Conservation (phyloP, 2,113 vertebrate genomes). For the Otocyon megalotis region DNA sequence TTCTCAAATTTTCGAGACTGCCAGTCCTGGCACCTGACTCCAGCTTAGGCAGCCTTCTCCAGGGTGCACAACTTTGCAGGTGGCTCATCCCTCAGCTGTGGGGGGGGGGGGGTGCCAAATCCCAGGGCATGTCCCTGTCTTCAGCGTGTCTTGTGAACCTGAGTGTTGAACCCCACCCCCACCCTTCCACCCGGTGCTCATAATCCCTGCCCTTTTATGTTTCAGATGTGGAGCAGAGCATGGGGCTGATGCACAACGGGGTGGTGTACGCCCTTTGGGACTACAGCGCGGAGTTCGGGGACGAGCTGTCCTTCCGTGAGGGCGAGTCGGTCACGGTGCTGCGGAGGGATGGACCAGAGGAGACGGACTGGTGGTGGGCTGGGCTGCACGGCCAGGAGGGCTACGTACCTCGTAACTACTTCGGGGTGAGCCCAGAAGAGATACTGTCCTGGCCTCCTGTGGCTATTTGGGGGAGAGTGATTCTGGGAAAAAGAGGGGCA, state of each 20-base stretch:
- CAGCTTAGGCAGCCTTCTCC: not conserved
- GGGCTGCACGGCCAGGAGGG: constrained; percentile 93
- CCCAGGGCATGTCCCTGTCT: not conserved
- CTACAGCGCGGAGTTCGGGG: constrained; percentile 90
- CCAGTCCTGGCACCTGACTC: not conserved
- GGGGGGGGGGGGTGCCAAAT: not conserved
- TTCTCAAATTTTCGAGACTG: not conserved
- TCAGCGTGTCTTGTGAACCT: not conserved
- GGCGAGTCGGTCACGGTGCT: constrained; percentile 95
- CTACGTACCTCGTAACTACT: constrained; percentile 94
- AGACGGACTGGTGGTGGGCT: constrained; percentile 94
- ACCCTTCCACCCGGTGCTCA: fast-evolving
- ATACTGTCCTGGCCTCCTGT: fast-evolving
- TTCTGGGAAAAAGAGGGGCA: too few relatives aligned
- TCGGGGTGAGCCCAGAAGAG: constrained; percentile 89
- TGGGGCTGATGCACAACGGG: constrained; percentile 92
- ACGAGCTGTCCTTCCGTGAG: constrained; percentile 94
- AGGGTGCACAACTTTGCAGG: not conserved
- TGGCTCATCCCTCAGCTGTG: not conserved
- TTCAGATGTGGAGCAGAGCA: constrained; percentile 91
- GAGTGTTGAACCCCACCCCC: not conserved
- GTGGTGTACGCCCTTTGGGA: constrained; percentile 94
- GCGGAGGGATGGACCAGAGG: constrained; percentile 87
- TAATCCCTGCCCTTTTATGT: fast-evolving
- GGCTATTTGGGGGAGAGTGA: too few relatives aligned